A percentile compares a stretch with the other conserved stretches of the same genome.
These are phyloP conservation scores for Scaptomyza cyrtandrae DNA, from an alignment of 2,888 invertebrate species.

Conservation along the genomic window DNA sequence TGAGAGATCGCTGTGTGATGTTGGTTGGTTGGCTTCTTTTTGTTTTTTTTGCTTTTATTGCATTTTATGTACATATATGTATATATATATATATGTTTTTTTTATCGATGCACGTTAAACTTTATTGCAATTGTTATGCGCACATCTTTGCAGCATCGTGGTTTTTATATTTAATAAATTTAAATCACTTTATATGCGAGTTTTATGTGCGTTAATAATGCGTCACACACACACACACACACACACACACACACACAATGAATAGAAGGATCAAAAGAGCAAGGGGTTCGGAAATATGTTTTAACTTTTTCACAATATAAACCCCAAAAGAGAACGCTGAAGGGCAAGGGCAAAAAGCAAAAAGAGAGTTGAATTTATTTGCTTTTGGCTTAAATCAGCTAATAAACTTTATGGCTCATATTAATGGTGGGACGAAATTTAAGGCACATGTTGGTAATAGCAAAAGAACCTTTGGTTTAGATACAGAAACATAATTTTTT, in stretches of 20 bases:
- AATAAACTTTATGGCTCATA: slow-evolving; percentile 31
- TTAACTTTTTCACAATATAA: slow-evolving; percentile 17
- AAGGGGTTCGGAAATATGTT: slow-evolving; percentile 21
- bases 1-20: slow-evolving; percentile 33
- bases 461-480: too few relatives aligned
- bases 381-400: slow-evolving; percentile 36
- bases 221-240: slow-evolving; percentile 28
- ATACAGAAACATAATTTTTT: too few relatives aligned
- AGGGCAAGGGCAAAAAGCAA: neutral
- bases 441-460: neutral
- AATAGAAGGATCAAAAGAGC: neutral
- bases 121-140: slow-evolving; percentile 80
- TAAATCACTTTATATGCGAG: slow-evolving; percentile 79
- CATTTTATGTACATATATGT: slow-evolving; percentile 72
- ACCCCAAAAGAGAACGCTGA: slow-evolving; percentile 19
- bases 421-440: slow-evolving; percentile 29
- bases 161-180: slow-evolving; percentile 76
- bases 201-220: slow-evolving; percentile 79
- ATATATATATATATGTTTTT: slow-evolving; percentile 74
- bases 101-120: slow-evolving; percentile 79
- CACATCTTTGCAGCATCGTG: slow-evolving; percentile 68
- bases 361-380: slow-evolving; percentile 25
- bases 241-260: neutral
- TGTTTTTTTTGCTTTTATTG: slow-evolving; percentile 66
- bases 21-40: slow-evolving; percentile 22